These are phyloP conservation scores for Synergus gifuensis DNA, from an alignment of 2,888 invertebrate species.

Conservation along the genomic window DNA sequence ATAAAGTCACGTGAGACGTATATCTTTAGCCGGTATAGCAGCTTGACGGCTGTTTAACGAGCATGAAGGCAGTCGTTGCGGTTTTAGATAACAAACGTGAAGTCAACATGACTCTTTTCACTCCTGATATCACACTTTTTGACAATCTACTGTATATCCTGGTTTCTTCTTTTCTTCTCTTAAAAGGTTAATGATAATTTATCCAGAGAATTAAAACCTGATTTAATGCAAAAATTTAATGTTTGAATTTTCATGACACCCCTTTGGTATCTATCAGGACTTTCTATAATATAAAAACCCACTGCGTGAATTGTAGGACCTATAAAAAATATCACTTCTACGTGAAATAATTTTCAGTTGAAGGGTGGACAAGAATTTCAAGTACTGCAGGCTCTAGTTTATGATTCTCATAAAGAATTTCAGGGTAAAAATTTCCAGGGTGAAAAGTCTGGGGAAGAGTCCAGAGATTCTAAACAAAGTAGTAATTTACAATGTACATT, in stretches of 20 bases:
- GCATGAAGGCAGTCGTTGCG: slow-evolving; percentile 42
- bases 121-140: slow-evolving; percentile 12
- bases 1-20: slow-evolving; percentile 35
- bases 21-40: slow-evolving; percentile 45
- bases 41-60: slow-evolving; percentile 43
- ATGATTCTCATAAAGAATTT: neutral
- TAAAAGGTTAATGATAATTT: slow-evolving; percentile 5
- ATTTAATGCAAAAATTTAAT: neutral
- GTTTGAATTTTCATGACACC: neutral
- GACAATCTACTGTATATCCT: neutral
- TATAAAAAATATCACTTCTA: slow-evolving; percentile 16
- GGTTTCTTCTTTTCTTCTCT: neutral
- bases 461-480: neutral
- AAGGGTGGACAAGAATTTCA: neutral
- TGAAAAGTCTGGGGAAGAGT: neutral
- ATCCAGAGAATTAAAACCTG: neutral
- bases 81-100: slow-evolving; percentile 45
- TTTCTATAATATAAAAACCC: slow-evolving; percentile 1
- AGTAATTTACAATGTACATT: neutral
- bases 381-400: slow-evolving; percentile 10
- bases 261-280: neutral
- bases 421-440: slow-evolving; percentile 5
- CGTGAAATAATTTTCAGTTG: slow-evolving; percentile 27
- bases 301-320: neutral
- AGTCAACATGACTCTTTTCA: slow-evolving; percentile 34